phyloP scores from a whole-genome alignment of 2,888 invertebrate genomes.

The Tubulanus polymorphus region DNA sequence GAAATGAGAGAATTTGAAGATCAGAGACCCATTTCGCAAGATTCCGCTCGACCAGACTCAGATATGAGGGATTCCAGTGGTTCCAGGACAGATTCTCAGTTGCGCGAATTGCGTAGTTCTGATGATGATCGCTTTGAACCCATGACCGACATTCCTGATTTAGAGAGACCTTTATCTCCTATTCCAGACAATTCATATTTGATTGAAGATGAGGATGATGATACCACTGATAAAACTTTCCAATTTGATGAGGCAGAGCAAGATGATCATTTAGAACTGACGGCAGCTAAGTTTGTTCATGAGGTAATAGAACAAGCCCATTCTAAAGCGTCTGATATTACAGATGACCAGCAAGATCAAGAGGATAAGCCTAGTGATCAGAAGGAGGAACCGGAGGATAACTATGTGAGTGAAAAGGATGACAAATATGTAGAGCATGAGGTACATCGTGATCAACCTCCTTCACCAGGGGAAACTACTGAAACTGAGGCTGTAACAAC shows the following conservation, averaged over 20 bases:
- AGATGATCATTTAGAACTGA: conserved; percentile 23
- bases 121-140: conserved; percentile 8
- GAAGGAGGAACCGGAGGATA: conserved; percentile 22
- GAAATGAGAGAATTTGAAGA: conserved; percentile 21
- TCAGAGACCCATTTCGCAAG: conserved; percentile 13
- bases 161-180: conserved; percentile 59
- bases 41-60: conserved; percentile 21
- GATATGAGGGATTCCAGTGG: conserved; percentile 23
- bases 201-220: neutral
- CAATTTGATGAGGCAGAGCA: conserved; percentile 6
- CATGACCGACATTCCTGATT: conserved; percentile 53
- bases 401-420: conserved; percentile 24
- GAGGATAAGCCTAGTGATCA: conserved; percentile 43
- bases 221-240: neutral
- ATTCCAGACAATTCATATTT: conserved; percentile 35
- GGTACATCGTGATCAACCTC: neutral
- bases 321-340: too few relatives aligned
- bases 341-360: too few relatives aligned
- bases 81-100: conserved; percentile 19
- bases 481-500: neutral
- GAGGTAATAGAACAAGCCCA: conserved; percentile 42
- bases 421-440: neutral
- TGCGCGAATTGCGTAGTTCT: neutral
- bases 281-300: conserved; percentile 42
- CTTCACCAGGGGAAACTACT: neutral